Evolutionary conservation across 2,113 vertebrate species (phyloP).

Genomic region (Nymphicus hollandicus): DNA sequence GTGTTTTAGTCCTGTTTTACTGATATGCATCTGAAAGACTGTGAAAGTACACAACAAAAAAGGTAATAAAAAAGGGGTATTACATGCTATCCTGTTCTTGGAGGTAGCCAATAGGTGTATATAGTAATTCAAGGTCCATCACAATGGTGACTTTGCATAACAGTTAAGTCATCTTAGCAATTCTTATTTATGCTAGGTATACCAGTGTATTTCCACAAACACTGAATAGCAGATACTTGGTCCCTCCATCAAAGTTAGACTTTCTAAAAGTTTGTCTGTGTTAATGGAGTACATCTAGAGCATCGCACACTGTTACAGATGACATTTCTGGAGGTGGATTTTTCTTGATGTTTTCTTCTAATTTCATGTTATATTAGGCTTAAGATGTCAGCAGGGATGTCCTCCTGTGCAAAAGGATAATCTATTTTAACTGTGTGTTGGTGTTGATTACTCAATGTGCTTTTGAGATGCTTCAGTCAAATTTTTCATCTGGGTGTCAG

Average conservation of each 20-base stretch:
- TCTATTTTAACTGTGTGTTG: conserved; percentile 39
- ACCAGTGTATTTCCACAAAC: neutral
- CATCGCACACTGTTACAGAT: neutral
- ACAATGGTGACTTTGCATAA: neutral
- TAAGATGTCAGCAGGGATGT: conserved; percentile 23
- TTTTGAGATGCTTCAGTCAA: conserved; percentile 37
- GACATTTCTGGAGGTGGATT: conserved; percentile 42
- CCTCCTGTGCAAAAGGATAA: conserved; percentile 30
- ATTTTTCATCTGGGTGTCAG: conserved; percentile 3
- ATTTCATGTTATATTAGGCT: conserved; percentile 41
- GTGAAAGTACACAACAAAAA: neutral
- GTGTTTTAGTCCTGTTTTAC: neutral
- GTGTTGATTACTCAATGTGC: neutral
- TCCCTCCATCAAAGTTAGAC: neutral
- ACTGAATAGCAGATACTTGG: neutral
- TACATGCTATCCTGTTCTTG: neutral
- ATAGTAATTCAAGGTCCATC: neutral
- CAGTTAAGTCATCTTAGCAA: neutral
- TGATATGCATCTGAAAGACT: neutral
- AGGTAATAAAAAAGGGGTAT: neutral
- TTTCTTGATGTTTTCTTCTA: conserved; percentile 44
- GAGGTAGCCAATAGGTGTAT: neutral
- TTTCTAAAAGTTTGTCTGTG: neutral
- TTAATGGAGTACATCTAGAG: neutral
- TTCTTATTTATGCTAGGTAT: neutral